A percentile compares a stretch with the other conserved stretches of the same genome.
These are phyloP conservation scores for Prionailurus viverrinus DNA, from an alignment of 2,113 vertebrate genomes.

Conservation along the genomic window DNA sequence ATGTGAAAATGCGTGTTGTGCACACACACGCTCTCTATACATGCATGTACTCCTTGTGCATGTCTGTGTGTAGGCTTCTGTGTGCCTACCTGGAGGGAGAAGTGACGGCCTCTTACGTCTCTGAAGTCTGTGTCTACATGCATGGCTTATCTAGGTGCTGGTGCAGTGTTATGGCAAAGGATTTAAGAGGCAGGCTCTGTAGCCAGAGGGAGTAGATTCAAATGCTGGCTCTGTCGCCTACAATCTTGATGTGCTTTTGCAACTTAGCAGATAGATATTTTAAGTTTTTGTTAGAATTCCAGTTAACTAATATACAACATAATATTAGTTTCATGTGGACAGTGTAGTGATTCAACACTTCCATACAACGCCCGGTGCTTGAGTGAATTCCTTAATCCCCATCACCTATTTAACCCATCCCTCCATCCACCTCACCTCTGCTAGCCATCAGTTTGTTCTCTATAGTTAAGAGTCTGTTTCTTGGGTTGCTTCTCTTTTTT, in stretches of 20 bases:
- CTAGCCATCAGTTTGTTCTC: too few species aligned
- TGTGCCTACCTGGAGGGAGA: neutral
- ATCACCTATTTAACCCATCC: too few species aligned
- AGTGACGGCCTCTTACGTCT: neutral
- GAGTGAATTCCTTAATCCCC: too few species aligned
- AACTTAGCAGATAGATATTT: neutral
- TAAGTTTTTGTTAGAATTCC: too few species aligned
- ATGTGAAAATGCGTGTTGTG: neutral
- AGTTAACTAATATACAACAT: too few species aligned
- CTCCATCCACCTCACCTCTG: too few species aligned
- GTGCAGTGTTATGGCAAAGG: neutral
- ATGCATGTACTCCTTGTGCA: neutral
- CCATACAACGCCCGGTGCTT: too few species aligned
- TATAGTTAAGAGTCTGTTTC: too few species aligned
- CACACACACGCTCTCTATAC: rapidly evolving
- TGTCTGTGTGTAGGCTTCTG: neutral
- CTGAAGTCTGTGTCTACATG: too few species aligned
- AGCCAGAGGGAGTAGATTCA: neutral
- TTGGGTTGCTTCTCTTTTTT: too few species aligned
- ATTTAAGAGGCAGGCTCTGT: neutral
- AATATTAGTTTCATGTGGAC: too few species aligned
- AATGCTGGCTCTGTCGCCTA: neutral
- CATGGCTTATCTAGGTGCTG: neutral
- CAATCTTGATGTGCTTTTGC: neutral
- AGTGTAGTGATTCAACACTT: too few species aligned